Conservation (phyloP, 2,113 vertebrate genomes). For the Oreochromis niloticus region DNA sequence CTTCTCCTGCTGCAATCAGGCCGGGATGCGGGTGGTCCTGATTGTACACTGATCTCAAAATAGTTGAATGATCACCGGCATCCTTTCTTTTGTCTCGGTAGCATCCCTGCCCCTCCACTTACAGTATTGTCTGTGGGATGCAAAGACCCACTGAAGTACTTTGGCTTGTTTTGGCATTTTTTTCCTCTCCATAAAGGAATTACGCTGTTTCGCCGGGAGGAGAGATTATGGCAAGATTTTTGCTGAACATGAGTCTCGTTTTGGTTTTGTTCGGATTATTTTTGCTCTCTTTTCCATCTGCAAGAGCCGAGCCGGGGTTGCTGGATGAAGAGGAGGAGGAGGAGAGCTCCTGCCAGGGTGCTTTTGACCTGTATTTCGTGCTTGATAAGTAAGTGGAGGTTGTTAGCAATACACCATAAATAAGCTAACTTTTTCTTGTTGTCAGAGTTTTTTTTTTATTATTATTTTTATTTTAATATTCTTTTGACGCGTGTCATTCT, state of each 20-base stretch:
- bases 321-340: conserved; percentile 59
- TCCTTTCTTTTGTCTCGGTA: conserved; percentile 24
- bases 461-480: not conserved
- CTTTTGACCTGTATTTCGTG: conserved; percentile 90
- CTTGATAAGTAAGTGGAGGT: conserved; percentile 85
- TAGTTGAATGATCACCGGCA: conserved; percentile 5
- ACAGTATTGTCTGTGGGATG: conserved; percentile 25
- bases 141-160: conserved; percentile 13
- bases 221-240: conserved; percentile 62
- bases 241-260: conserved; percentile 32
- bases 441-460: not conserved
- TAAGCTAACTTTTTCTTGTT: not conserved
- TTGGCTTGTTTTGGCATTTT: not conserved
- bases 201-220: not conserved
- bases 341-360: conserved; percentile 82
- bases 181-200: not conserved
- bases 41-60: conserved; percentile 9
- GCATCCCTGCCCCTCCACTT: not conserved
- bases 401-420: not conserved
- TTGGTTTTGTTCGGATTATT: conserved; percentile 66
- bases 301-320: conserved; percentile 50
- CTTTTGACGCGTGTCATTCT: not conserved
- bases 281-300: conserved; percentile 39
- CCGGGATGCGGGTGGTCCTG: not conserved
- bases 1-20: not conserved